phyloP scores from a whole-genome alignment of 2,888 invertebrate genomes.

The Tachystola acroxantha region DNA sequence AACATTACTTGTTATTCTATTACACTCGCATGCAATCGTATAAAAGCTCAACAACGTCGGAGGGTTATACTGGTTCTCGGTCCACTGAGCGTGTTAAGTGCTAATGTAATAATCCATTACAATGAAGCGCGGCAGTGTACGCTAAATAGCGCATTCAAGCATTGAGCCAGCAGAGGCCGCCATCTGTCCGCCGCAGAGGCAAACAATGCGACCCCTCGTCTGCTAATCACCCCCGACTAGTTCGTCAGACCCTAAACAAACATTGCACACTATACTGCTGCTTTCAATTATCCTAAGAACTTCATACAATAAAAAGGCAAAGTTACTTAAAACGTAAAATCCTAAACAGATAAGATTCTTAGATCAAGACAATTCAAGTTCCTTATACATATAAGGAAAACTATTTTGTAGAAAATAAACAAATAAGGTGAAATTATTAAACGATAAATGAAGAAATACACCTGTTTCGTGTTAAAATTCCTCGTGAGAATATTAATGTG shows the following conservation, averaged over 20 bases:
- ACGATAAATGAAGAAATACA: conserved; percentile 17
- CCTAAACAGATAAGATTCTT: too few relatives aligned
- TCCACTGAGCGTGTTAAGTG: conserved; percentile 74
- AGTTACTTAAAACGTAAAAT: too few relatives aligned
- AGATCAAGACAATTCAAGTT: too few relatives aligned
- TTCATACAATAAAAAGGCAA: not conserved
- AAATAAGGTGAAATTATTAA: conserved; percentile 13
- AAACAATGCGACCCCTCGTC: conserved; percentile 66
- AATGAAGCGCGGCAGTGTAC: conserved; percentile 71
- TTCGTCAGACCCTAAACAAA: conserved; percentile 69
- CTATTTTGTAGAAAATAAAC: too few relatives aligned
- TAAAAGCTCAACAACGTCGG: conserved; percentile 53
- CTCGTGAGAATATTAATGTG: conserved; percentile 32
- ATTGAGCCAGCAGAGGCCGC: conserved; percentile 46
- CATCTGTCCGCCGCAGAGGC: conserved; percentile 68
- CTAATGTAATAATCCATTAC: conserved; percentile 78
- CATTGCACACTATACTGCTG: conserved; percentile 47
- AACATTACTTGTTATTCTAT: conserved; percentile 55
- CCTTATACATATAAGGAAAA: too few relatives aligned
- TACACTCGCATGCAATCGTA: conserved; percentile 43
- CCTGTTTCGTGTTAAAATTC: conserved; percentile 21
- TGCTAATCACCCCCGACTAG: conserved; percentile 62
- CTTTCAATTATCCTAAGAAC: conserved; percentile 24
- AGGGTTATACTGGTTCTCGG: conserved; percentile 63
- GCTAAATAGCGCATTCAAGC: conserved; percentile 75